Evolutionary conservation across 2,797 vertebrate species (phyloP).

Genomic region (Sphaeramia orbicularis): DNA sequence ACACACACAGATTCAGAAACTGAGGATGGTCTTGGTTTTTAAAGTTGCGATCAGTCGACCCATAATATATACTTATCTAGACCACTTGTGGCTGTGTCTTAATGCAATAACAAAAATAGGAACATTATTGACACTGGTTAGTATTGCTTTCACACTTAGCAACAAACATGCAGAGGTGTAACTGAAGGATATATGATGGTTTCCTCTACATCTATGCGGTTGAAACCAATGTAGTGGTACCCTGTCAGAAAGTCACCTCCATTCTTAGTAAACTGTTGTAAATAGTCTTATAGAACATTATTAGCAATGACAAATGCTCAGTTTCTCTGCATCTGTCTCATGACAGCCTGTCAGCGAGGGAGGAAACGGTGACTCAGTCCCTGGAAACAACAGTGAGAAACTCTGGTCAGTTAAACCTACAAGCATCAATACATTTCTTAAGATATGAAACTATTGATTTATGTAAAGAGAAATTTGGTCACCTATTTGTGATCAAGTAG

Average conservation of each 20-base stretch:
- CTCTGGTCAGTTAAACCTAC: conserved; percentile 2
- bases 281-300: conserved; percentile 1
- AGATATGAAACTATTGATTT: not conserved
- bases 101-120: too few relatives aligned
- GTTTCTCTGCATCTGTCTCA: conserved; percentile 2
- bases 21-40: too few relatives aligned
- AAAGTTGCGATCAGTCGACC: too few relatives aligned
- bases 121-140: too few relatives aligned
- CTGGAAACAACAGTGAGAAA: conserved; percentile 15
- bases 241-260: not conserved
- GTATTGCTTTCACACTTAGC: not conserved
- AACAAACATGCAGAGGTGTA: not conserved
- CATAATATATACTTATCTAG: too few relatives aligned
- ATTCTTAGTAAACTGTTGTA: not conserved
- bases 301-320: not conserved
- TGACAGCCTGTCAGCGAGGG: conserved; percentile 1
- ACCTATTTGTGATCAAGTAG: too few relatives aligned
- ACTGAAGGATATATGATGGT: not conserved
- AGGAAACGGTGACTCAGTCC: conserved; percentile 39
- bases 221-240: not conserved
- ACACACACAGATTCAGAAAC: too few relatives aligned
- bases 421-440: not conserved
- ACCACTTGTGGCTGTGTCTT: too few relatives aligned
- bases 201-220: not conserved
- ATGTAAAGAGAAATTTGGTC: too few relatives aligned